A percentile compares a stretch with the other conserved stretches of the same genome.
Evolutionary conservation across 2,888 invertebrate species (phyloP).

Genomic region (Limnephilus auricula): DNA sequence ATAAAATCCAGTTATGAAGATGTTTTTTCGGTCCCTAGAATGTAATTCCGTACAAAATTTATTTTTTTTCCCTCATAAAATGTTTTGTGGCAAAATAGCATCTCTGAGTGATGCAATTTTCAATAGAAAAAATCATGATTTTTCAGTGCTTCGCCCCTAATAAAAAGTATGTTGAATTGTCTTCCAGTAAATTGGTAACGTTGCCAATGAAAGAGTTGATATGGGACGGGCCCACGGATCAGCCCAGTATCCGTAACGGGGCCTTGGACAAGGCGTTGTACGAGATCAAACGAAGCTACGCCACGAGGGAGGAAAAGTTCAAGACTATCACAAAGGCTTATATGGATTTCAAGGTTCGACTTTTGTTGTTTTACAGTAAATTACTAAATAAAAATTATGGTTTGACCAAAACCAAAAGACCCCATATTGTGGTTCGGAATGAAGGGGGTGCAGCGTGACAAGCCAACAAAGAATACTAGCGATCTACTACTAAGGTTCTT

Average conservation of each 20-base stretch:
- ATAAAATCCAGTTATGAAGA: no score
- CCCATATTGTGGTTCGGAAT: no score
- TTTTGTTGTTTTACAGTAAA: not conserved
- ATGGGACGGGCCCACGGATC: constrained; percentile 57
- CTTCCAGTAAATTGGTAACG: constrained; percentile 32
- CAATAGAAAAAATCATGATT: no score
- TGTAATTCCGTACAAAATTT: no score
- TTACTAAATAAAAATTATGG: not conserved
- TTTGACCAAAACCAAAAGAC: no score
- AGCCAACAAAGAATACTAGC: not conserved
- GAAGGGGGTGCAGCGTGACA: no score
- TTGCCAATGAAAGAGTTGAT: constrained; percentile 45
- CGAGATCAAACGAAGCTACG: constrained; percentile 41
- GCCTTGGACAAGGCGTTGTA: constrained; percentile 34
- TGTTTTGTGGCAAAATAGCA: no score
- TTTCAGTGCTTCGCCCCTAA: no score
- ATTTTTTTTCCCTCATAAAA: no score
- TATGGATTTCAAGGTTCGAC: constrained; percentile 52
- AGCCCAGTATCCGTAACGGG: constrained; percentile 47
- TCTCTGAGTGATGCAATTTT: no score
- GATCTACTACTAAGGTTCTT: not conserved
- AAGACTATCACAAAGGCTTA: constrained; percentile 43
- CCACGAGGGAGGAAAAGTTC: constrained; percentile 27
- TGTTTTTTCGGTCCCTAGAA: no score
- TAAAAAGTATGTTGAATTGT: not conserved